Conservation (phyloP, 2,797 vertebrate species). For the Crotalus adamanteus region DNA sequence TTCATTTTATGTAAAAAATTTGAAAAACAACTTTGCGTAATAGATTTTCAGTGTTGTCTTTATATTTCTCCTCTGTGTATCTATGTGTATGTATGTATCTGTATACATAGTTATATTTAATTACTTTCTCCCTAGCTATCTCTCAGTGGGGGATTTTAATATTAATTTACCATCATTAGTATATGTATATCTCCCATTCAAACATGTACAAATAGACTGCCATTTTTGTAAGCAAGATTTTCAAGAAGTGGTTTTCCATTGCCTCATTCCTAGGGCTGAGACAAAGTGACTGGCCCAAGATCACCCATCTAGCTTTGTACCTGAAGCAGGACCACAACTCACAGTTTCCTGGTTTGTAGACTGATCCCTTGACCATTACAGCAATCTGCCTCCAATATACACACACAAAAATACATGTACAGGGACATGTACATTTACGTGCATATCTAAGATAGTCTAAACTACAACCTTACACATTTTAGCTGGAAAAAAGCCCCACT, state of each 20-base stretch:
- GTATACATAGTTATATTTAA: neutral
- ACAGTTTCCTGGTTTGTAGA: neutral
- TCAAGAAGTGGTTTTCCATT: neutral
- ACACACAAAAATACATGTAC: neutral
- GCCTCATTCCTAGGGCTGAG: neutral
- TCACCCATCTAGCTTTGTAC: neutral
- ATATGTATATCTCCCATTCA: neutral
- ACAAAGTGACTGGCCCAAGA: neutral
- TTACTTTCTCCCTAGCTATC: neutral
- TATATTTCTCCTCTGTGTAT: neutral
- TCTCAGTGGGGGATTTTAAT: neutral
- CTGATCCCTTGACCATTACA: neutral
- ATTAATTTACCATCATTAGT: neutral
- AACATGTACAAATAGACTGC: neutral
- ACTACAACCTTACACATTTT: neutral
- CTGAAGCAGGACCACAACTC: neutral
- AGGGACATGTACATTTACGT: neutral
- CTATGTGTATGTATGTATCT: neutral
- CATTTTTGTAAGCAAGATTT: neutral
- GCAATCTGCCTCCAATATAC: neutral
- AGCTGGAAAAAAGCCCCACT: neutral
- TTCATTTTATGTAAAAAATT: neutral
- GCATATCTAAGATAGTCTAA: neutral
- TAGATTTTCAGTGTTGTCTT: neutral
- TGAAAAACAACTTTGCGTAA: neutral